Conservation (phyloP, 1,140 invertebrate genomes). For the Bombus vancouverensis region DNA sequence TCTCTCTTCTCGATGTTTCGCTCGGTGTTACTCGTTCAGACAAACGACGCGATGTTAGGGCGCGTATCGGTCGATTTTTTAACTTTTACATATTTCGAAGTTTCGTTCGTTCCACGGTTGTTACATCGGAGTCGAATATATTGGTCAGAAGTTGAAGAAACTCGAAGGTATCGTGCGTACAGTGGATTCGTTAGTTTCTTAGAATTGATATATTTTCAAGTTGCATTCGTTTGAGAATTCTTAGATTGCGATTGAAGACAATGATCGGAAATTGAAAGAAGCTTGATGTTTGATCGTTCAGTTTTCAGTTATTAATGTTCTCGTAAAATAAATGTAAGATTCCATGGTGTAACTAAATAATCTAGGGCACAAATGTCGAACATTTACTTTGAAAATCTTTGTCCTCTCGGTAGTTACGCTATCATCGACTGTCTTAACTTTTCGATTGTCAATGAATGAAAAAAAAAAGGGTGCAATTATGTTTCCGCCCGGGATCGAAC, state of each 20-base stretch:
- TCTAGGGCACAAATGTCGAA: neutral
- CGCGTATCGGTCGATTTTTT: neutral
- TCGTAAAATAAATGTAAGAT: neutral
- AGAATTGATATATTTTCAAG: neutral
- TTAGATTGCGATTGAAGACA: neutral
- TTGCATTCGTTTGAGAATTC: neutral
- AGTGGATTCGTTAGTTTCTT: too few species aligned
- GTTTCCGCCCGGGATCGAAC: conserved; percentile 70
- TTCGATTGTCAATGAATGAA: neutral
- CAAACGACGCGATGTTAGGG: too few species aligned
- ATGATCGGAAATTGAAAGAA: neutral
- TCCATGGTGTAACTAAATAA: neutral
- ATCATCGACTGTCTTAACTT: neutral
- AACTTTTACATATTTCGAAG: neutral
- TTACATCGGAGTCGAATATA: neutral
- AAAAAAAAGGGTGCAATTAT: conserved; percentile 37
- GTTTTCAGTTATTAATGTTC: too few species aligned
- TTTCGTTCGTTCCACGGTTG: neutral
- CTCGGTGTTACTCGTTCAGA: neutral
- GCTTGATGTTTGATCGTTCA: neutral
- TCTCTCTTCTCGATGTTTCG: neutral
- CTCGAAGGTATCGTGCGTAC: neutral
- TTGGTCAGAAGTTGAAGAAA: neutral
- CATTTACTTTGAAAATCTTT: neutral
- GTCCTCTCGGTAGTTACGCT: neutral